These are phyloP conservation scores for Rana temporaria DNA, from an alignment of 2,113 vertebrate species.

Conservation along the genomic window DNA sequence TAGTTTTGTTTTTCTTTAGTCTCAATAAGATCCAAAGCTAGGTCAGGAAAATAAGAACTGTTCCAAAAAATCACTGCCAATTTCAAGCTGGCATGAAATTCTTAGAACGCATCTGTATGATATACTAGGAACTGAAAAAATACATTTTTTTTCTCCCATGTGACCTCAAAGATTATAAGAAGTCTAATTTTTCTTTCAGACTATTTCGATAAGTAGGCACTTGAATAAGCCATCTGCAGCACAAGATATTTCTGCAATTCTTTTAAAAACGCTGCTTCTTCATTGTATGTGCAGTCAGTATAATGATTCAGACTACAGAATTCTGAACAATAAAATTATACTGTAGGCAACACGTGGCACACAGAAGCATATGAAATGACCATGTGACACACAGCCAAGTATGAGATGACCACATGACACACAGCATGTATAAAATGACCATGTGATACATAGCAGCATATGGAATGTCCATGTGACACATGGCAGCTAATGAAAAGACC, in stretches of 20 bases:
- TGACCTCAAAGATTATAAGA: conserved; percentile 28
- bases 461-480: no score
- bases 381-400: no score
- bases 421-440: no score
- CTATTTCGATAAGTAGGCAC: conserved; percentile 34
- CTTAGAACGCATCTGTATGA: conserved; percentile 40
- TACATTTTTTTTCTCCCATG: conserved; percentile 16
- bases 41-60: conserved; percentile 31
- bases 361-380: no score
- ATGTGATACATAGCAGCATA: no score
- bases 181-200: conserved; percentile 39
- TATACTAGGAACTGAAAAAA: conserved; percentile 41
- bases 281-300: neutral
- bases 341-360: no score
- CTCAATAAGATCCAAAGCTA: conserved; percentile 33
- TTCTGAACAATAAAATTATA: no score
- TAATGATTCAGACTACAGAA: no score
- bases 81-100: conserved; percentile 26
- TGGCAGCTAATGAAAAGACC: no score
- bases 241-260: neutral
- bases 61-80: conserved; percentile 44
- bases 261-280: neutral
- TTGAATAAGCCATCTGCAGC: conserved; percentile 41
- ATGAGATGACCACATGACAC: no score
- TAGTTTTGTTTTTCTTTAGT: conserved; percentile 16